Percentiles rank a stretch among this genome's conserved stretches.
These are phyloP conservation scores for Dipodomys spectabilis DNA, from an alignment of 2,113 vertebrate genomes.

Conservation along the genomic window DNA sequence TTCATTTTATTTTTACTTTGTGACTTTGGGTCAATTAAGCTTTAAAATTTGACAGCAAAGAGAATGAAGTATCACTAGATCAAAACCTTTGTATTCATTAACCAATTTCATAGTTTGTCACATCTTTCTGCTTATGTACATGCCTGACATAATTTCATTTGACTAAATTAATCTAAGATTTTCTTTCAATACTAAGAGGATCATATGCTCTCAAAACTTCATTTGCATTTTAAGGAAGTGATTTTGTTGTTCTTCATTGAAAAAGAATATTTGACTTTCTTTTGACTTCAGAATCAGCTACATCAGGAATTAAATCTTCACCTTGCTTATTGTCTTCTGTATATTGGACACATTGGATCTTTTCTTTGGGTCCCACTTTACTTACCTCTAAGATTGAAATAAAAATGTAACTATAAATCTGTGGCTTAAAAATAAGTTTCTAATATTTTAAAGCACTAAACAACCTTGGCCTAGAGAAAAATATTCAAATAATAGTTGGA, in stretches of 20 bases:
- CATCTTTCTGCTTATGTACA: background rate
- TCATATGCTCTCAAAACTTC: background rate
- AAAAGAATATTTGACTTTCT: background rate
- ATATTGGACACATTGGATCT: background rate
- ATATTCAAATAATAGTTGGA: background rate
- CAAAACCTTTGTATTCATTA: background rate
- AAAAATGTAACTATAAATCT: background rate
- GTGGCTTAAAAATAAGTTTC: background rate
- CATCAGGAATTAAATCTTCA: background rate
- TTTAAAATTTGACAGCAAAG: background rate
- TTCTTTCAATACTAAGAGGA: background rate
- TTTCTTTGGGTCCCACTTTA: background rate
- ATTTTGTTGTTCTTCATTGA: background rate
- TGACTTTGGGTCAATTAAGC: background rate
- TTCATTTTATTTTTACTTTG: background rate
- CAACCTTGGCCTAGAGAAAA: background rate
- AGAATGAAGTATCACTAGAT: background rate
- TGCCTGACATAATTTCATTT: conserved; percentile 10
- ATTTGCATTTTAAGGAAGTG: conserved; percentile 29
- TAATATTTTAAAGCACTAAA: background rate
- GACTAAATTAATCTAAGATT: conserved; percentile 35
- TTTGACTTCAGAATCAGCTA: conserved; percentile 13
- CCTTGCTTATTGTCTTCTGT: background rate
- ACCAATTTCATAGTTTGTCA: too few species aligned
- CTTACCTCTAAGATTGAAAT: background rate